These are phyloP conservation scores for Sebastiscus tertius DNA, from an alignment of 2,797 vertebrate genomes.

Conservation along the genomic window DNA sequence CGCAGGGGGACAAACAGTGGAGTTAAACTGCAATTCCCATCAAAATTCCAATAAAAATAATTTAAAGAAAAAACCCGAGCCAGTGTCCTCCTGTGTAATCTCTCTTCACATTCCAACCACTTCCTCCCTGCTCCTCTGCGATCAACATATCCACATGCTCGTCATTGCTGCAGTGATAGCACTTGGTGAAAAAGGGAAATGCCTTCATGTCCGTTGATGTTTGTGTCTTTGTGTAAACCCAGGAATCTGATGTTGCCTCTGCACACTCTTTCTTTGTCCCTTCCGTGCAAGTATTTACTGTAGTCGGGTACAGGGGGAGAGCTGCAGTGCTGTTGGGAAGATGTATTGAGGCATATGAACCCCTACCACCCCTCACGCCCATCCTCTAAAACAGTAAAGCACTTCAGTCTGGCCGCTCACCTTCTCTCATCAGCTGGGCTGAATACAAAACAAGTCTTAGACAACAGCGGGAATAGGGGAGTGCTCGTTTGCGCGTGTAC, in stretches of 20 bases:
- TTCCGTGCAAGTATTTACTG: background rate
- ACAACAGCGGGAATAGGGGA: constrained; percentile 28
- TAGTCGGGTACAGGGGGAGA: constrained; percentile 12
- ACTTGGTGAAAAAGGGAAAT: constrained; percentile 1
- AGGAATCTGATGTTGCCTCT: background rate
- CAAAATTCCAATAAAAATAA: background rate
- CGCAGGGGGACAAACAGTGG: background rate
- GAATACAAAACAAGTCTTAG: constrained; percentile 66
- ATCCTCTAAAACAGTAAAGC: constrained; percentile 37
- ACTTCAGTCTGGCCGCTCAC: constrained; percentile 47
- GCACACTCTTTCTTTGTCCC: background rate
- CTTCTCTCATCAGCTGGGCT: constrained; percentile 55
- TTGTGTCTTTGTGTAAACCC: background rate
- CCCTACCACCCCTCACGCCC: background rate
- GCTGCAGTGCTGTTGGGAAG: constrained; percentile 29
- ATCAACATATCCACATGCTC: background rate
- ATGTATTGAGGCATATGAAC: constrained; percentile 45
- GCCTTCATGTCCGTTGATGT: background rate
- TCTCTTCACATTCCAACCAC: constrained; percentile 3
- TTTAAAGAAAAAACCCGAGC: background rate
- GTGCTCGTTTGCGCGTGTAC: background rate
- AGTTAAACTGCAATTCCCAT: background rate
- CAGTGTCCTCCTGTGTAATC: background rate
- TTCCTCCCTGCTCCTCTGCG: background rate
- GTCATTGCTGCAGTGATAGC: background rate